These are phyloP conservation scores for Pelecanus crispus DNA, from an alignment of 2,113 vertebrate species.

Conservation along the genomic window DNA sequence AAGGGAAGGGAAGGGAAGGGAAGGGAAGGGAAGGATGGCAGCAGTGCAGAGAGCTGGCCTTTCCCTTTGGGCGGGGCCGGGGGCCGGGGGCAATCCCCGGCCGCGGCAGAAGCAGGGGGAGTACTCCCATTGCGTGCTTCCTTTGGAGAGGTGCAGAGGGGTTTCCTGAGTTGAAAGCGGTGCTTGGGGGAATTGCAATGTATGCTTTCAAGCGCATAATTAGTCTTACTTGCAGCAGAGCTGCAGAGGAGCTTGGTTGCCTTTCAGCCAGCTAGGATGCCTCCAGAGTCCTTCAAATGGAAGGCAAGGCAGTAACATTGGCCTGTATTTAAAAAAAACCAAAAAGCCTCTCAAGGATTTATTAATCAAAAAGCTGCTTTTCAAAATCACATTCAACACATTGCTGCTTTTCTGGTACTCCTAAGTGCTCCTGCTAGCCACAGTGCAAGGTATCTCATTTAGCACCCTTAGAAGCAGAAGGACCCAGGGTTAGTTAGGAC, in stretches of 20 bases:
- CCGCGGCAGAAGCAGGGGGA: background rate
- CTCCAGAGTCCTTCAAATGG: background rate
- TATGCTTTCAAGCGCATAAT: background rate
- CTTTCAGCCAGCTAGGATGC: background rate
- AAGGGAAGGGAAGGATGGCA: too few species aligned
- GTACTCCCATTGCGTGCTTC: fast-evolving
- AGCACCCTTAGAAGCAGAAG: background rate
- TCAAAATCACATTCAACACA: background rate
- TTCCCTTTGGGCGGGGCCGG: fast-evolving
- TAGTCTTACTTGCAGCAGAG: background rate
- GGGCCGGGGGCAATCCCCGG: background rate
- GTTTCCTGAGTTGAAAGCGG: background rate
- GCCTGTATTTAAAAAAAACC: background rate
- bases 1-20: too few species aligned
- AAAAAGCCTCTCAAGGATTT: background rate
- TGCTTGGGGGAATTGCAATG: background rate
- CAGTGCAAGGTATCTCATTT: background rate
- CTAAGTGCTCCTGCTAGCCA: background rate
- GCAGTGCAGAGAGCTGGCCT: too few species aligned
- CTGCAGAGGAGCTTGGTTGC: background rate
- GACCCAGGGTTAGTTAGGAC: background rate
- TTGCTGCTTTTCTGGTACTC: background rate
- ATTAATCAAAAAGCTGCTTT: background rate
- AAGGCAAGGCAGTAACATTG: background rate
- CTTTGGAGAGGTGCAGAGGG: background rate